phyloP scores from a whole-genome alignment of 2,797 vertebrate genomes.

The Neosilurus mollespiculum region DNA sequence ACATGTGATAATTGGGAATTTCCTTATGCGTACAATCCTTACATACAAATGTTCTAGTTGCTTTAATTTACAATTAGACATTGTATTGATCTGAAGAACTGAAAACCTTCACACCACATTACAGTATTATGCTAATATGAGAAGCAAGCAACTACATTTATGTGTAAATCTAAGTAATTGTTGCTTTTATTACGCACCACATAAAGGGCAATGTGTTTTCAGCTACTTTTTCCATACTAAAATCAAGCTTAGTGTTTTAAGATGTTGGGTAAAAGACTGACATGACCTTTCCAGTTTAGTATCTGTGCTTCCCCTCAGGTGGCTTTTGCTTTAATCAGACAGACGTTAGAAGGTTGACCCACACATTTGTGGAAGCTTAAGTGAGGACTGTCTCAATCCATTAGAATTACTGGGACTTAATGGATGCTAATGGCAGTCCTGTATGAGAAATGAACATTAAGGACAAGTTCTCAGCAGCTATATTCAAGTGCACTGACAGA shows the following conservation, averaged over 20 bases:
- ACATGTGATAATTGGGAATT: not conserved
- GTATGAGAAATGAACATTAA: conserved; percentile 37
- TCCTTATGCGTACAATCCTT: not conserved
- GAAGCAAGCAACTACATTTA: not conserved
- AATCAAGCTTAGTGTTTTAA: conserved; percentile 52
- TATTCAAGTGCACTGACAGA: conserved; percentile 2
- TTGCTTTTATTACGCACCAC: not conserved
- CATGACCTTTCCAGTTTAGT: conserved; percentile 64
- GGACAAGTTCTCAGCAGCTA: not conserved
- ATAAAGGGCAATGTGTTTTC: conserved; percentile 37
- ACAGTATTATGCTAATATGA: not conserved
- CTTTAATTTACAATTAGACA: not conserved
- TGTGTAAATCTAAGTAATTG: not conserved
- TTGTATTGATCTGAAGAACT: not conserved
- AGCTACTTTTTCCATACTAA: conserved; percentile 51
- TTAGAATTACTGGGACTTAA: conserved; percentile 54
- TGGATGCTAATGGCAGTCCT: conserved; percentile 56
- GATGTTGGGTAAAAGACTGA: conserved; percentile 58
- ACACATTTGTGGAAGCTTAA: conserved; percentile 34
- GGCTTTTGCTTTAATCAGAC: conserved; percentile 47
- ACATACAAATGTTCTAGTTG: not conserved
- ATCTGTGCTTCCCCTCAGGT: conserved; percentile 52
- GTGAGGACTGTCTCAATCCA: conserved; percentile 45
- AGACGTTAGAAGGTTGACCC: conserved; percentile 39
- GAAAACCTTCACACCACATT: not conserved